A percentile compares a stretch with the other conserved stretches of the same genome.
Evolutionary conservation across 2,888 invertebrate species (phyloP).

Genomic region (Ichneumoninae sp.): DNA sequence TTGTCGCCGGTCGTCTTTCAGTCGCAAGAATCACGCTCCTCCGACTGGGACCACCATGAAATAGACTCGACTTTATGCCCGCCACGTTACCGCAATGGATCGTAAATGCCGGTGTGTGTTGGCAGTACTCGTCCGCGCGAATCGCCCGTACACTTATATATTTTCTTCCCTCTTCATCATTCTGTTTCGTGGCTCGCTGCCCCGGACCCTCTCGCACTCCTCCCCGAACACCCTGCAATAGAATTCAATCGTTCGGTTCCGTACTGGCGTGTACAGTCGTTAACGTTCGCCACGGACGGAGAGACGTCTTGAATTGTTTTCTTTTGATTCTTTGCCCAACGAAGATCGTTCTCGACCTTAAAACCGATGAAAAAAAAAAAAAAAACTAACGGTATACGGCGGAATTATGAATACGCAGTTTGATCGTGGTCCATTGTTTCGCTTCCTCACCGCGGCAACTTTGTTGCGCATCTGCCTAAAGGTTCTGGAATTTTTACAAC

Average conservation of each 20-base stretch:
- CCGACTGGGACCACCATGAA: slow-evolving; percentile 72
- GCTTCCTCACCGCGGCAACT: background rate
- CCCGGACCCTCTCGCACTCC: slow-evolving; percentile 45
- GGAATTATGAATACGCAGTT: background rate
- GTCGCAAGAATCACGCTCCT: slow-evolving; percentile 65
- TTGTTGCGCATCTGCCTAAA: no score
- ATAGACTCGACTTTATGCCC: slow-evolving; percentile 74
- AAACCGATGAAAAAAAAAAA: background rate
- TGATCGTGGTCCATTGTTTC: background rate
- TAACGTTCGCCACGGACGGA: slow-evolving; percentile 42
- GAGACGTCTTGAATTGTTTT: slow-evolving; percentile 8
- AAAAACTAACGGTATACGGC: background rate
- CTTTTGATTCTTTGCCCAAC: background rate
- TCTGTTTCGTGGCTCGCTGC: slow-evolving; percentile 52
- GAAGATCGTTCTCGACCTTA: background rate
- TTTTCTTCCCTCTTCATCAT: slow-evolving; percentile 39
- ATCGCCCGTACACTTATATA: slow-evolving; percentile 53
- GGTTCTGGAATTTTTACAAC: no score
- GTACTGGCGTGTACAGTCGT: slow-evolving; percentile 54
- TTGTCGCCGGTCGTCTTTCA: slow-evolving; percentile 50
- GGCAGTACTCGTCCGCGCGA: slow-evolving; percentile 66
- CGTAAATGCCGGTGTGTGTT: slow-evolving; percentile 70
- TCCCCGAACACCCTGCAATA: slow-evolving; percentile 54
- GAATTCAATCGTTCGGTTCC: slow-evolving; percentile 68
- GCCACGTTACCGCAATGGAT: slow-evolving; percentile 71